phyloP scores from a whole-genome alignment of 2,113 vertebrate genomes.

The Psophia crepitans region DNA sequence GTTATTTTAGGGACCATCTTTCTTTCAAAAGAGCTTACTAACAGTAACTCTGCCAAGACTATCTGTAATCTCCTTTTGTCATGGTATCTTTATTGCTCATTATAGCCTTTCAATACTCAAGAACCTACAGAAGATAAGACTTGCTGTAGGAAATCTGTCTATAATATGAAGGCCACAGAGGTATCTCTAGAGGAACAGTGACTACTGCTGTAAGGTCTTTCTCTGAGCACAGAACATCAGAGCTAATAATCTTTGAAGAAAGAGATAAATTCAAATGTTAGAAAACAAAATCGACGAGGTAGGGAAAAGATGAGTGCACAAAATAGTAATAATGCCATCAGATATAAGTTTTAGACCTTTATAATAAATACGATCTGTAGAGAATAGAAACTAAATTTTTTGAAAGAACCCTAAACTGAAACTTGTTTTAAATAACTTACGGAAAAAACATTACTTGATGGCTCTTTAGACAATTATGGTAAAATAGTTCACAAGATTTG shows the following conservation, averaged over 20 bases:
- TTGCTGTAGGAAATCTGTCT: neutral
- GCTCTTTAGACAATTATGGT: neutral
- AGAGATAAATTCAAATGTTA: neutral
- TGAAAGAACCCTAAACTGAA: neutral
- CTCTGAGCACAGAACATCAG: neutral
- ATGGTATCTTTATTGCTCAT: neutral
- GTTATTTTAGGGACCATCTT: neutral
- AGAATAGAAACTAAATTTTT: neutral
- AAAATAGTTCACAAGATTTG: neutral
- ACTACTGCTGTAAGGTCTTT: neutral
- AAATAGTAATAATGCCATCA: neutral
- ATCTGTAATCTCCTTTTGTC: neutral
- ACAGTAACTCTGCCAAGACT: neutral
- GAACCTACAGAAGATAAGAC: neutral
- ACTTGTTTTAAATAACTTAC: neutral
- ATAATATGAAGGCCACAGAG: neutral
- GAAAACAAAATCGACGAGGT: neutral
- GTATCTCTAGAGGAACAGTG: neutral
- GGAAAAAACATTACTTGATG: neutral
- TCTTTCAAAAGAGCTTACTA: neutral
- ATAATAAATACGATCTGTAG: neutral
- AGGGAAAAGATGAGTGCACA: neutral
- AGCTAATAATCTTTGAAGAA: neutral
- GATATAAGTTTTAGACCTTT: neutral
- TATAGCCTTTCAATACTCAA: neutral